Percentiles rank a stretch among this genome's conserved stretches.
Evolutionary conservation across 2,113 vertebrate species (phyloP).

Genomic region (Todiramphus saurophagus): DNA sequence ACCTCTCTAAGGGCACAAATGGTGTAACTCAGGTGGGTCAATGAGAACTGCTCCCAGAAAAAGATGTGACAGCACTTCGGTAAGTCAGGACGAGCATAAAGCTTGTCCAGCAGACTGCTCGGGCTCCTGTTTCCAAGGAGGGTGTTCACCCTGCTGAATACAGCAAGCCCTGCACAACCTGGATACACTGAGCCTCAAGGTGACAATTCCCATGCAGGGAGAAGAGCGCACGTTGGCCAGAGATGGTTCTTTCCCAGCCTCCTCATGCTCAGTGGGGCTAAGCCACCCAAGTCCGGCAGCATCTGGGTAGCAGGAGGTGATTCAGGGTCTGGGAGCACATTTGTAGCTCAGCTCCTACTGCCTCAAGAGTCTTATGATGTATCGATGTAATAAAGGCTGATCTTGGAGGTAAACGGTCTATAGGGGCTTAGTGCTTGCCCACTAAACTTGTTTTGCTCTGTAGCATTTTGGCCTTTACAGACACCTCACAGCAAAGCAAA

Average conservation of each 20-base stretch:
- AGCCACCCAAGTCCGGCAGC: neutral
- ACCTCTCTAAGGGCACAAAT: neutral
- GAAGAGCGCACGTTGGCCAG: neutral
- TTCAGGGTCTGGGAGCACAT: neutral
- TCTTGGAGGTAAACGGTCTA: neutral
- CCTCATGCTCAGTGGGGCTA: neutral
- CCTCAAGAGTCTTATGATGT: neutral
- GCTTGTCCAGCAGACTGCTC: neutral
- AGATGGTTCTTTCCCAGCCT: neutral
- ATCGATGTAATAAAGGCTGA: neutral
- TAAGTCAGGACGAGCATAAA: neutral
- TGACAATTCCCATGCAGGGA: neutral
- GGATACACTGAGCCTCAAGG: neutral
- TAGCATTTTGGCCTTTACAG: neutral
- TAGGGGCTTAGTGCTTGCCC: neutral
- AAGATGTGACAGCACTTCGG: neutral
- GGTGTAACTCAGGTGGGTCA: neutral
- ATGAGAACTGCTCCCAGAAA: neutral
- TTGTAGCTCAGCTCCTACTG: neutral
- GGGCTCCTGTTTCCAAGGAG: neutral
- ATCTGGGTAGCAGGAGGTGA: fast-evolving
- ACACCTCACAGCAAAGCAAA: neutral
- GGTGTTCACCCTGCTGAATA: neutral
- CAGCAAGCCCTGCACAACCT: neutral
- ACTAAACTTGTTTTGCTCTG: neutral